Percentiles rank a stretch among this genome's conserved stretches.
Evolutionary conservation across 2,113 vertebrate genomes (phyloP).

Genomic region (Callorhinus ursinus): DNA sequence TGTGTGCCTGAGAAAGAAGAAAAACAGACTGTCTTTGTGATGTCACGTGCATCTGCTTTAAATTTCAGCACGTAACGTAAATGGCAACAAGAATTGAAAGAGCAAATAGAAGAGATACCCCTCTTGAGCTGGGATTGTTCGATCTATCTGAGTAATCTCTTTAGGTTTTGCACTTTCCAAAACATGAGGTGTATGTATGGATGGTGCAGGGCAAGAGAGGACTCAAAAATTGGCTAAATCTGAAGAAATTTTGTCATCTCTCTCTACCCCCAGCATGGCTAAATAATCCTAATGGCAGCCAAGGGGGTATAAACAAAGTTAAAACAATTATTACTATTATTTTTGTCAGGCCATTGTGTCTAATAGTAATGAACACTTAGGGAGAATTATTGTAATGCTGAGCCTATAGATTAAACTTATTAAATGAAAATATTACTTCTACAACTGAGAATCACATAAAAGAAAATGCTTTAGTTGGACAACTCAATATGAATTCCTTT

Average conservation of each 20-base stretch:
- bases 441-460: conserved; percentile 3
- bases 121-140: conserved; percentile 13
- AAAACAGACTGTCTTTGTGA: conserved; percentile 72
- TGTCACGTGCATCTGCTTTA: conserved; percentile 46
- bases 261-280: neutral
- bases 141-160: neutral
- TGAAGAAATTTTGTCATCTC: neutral
- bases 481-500: conserved; percentile 52
- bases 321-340: neutral
- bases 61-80: conserved; percentile 52
- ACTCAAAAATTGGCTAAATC: neutral
- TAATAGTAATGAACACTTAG: neutral
- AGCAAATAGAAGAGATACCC: conserved; percentile 47
- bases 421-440: conserved; percentile 47
- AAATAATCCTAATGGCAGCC: conserved; percentile 17
- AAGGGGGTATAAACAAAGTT: conserved; percentile 34
- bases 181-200: neutral
- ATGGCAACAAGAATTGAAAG: conserved; percentile 51
- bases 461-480: neutral
- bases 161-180: neutral
- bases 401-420: conserved; percentile 24
- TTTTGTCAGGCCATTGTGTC: neutral
- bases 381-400: conserved; percentile 35
- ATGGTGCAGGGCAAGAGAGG: neutral
- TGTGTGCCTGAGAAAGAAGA: conserved; percentile 41